Evolutionary conservation across 2,797 vertebrate genomes (phyloP).

Genomic region (Aldrovandia affinis): DNA sequence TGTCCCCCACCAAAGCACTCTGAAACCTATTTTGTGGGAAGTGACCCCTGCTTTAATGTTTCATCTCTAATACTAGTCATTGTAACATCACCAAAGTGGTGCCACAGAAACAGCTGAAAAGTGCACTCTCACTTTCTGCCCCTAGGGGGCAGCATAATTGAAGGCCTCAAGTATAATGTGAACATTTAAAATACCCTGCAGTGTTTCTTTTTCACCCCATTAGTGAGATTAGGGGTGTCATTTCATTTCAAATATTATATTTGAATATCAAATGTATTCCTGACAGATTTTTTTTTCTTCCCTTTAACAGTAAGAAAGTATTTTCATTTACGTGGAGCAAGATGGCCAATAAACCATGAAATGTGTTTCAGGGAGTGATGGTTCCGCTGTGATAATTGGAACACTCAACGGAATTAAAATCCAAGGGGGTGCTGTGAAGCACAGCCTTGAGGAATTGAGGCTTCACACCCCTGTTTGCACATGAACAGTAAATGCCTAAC

Average conservation of each 20-base stretch:
- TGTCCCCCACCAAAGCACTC: no score
- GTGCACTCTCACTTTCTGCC: not conserved
- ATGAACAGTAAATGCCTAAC: not conserved
- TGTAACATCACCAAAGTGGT: no score
- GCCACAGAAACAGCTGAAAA: not conserved
- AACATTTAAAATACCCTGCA: not conserved
- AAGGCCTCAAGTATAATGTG: constrained; percentile 5
- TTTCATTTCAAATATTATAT: no score
- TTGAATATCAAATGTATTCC: not conserved
- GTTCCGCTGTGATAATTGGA: not conserved
- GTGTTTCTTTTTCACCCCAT: not conserved
- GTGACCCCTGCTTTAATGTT: no score
- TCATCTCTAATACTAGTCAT: no score
- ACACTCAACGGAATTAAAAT: not conserved
- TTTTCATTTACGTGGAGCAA: not conserved
- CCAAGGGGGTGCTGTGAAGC: not conserved
- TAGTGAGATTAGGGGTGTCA: not conserved
- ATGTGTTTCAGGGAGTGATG: not conserved
- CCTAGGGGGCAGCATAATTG: constrained; percentile 21
- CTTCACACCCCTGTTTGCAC: not conserved
- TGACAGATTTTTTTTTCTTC: not conserved
- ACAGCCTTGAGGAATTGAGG: not conserved
- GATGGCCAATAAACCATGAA: not conserved
- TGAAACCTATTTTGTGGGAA: no score
- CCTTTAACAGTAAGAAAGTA: not conserved